These are phyloP conservation scores for Troilus luridus DNA, from an alignment of 2,888 invertebrate species.

Conservation along the genomic window DNA sequence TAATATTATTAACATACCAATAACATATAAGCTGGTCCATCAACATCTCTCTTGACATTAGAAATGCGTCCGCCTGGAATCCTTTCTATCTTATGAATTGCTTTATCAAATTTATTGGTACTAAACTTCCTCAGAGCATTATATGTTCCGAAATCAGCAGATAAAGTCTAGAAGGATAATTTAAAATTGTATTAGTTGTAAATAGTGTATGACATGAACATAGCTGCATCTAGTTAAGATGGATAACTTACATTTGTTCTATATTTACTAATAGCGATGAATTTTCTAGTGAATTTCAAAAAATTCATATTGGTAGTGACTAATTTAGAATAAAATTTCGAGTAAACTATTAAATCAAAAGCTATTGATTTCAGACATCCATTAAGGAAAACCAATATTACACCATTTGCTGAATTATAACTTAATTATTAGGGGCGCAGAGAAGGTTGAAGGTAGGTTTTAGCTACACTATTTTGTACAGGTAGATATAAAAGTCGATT, in stretches of 20 bases:
- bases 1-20: slow-evolving; percentile 51
- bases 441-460: not conserved
- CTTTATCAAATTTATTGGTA: slow-evolving; percentile 19
- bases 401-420: not conserved
- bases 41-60: slow-evolving; percentile 54
- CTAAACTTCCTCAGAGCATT: slow-evolving; percentile 20
- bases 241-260: not conserved
- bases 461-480: not conserved
- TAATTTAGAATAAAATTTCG: not conserved
- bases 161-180: not conserved
- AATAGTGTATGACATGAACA: not conserved
- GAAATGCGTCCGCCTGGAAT: slow-evolving; percentile 7
- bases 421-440: not conserved
- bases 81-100: slow-evolving; percentile 8
- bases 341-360: not conserved
- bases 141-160: not conserved
- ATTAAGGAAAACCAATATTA: not conserved
- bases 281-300: not conserved
- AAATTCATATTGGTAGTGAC: not conserved
- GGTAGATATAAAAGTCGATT: too few species aligned
- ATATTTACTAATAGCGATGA: not conserved
- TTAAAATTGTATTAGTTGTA: not conserved
- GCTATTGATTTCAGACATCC: not conserved
- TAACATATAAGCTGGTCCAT: slow-evolving; percentile 57
- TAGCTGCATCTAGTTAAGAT: not conserved